Percentiles rank a stretch among this genome's conserved stretches.
phyloP scores from a whole-genome alignment of 2,113 vertebrate genomes.

The Ageneiosus marmoratus region DNA sequence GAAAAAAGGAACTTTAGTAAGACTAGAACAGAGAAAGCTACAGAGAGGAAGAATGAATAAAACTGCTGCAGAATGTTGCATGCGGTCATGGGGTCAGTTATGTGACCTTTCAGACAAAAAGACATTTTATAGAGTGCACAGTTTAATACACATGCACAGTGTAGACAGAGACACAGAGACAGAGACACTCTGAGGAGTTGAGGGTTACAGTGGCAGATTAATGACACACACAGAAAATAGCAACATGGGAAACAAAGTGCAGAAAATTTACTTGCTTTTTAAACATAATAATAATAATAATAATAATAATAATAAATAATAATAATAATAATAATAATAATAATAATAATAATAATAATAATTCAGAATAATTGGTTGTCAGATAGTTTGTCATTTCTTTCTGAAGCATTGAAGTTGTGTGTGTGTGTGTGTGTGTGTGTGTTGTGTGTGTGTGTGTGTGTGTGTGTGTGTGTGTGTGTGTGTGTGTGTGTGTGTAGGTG shows the following conservation, averaged over 20 bases:
- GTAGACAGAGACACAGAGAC: neutral
- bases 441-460: conserved; percentile 32
- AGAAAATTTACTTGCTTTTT: too few relatives aligned
- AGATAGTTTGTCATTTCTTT: too few relatives aligned
- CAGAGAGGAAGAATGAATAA: neutral
- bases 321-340: too few relatives aligned
- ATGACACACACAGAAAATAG: too few relatives aligned
- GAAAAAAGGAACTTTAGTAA: neutral
- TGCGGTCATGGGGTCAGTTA: conserved; percentile 11
- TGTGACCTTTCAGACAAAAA: conserved; percentile 28
- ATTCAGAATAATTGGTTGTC: too few relatives aligned
- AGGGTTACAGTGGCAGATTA: too few relatives aligned
- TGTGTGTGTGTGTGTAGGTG: conserved; percentile 72
- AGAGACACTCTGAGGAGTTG: too few relatives aligned
- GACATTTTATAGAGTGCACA: neutral
- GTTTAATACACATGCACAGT: neutral
- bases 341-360: too few relatives aligned
- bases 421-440: conserved; percentile 31
- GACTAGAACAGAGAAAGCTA: neutral
- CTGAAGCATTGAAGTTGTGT: neutral
- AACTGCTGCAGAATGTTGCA: neutral
- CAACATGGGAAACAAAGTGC: too few relatives aligned
- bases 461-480: conserved; percentile 31
- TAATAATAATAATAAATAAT: too few relatives aligned
- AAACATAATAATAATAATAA: too few relatives aligned